These are phyloP conservation scores for Otocyon megalotis DNA, from an alignment of 2,113 vertebrate species.

Conservation along the genomic window DNA sequence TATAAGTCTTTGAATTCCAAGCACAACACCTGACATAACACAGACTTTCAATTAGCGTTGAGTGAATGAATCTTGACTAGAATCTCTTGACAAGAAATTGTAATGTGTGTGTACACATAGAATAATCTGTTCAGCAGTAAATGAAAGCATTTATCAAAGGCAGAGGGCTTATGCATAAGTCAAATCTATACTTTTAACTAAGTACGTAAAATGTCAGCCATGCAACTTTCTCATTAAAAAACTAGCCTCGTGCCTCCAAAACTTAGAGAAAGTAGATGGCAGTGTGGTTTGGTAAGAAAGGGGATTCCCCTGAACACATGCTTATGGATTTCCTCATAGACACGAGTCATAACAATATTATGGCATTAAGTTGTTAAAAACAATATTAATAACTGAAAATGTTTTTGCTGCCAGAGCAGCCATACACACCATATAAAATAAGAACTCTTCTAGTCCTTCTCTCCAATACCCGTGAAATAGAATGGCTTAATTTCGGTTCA, in stretches of 20 bases:
- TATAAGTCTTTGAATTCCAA: slow-evolving; percentile 34
- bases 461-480: slow-evolving; percentile 18
- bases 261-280: slow-evolving; percentile 29
- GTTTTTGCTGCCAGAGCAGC: slow-evolving; percentile 34
- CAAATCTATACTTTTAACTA: slow-evolving; percentile 52
- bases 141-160: slow-evolving; percentile 49
- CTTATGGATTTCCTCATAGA: slow-evolving; percentile 58
- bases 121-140: slow-evolving; percentile 15
- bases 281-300: slow-evolving; percentile 33
- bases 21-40: slow-evolving; percentile 27
- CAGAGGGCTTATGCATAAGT: neutral
- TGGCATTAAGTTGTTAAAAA: slow-evolving; percentile 51
- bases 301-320: neutral
- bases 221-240: slow-evolving; percentile 44
- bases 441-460: slow-evolving; percentile 45
- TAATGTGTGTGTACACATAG: neutral
- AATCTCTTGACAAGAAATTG: slow-evolving; percentile 42
- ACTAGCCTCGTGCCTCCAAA: neutral
- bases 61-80: slow-evolving; percentile 31
- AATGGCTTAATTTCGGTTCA: slow-evolving; percentile 35
- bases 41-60: neutral
- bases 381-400: slow-evolving; percentile 62
- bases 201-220: slow-evolving; percentile 32
- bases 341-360: slow-evolving; percentile 27
- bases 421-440: slow-evolving; percentile 43